Percentiles rank a stretch among this genome's conserved stretches.
Conservation (phyloP, 2,113 vertebrate genomes). For the Bubo scandiacus region DNA sequence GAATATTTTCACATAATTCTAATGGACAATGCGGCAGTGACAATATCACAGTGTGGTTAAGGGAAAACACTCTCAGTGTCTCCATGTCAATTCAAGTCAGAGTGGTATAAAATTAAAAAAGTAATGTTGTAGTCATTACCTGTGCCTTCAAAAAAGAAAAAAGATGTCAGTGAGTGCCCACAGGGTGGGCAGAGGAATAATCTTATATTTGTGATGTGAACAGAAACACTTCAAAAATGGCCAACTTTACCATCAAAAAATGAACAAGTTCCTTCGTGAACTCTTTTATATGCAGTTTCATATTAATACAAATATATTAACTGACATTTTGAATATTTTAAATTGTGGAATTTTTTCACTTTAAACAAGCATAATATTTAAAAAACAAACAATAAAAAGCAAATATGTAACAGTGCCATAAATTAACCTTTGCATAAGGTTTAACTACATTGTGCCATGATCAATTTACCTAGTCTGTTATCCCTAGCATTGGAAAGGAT, state of each 20-base stretch:
- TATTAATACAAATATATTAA: background rate
- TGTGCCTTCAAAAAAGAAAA: background rate
- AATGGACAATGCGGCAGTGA: background rate
- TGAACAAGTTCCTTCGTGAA: background rate
- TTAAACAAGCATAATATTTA: background rate
- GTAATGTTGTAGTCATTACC: background rate
- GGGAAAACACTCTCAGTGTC: background rate
- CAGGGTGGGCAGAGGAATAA: background rate
- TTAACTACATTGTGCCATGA: background rate
- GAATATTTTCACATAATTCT: background rate
- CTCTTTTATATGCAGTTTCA: background rate
- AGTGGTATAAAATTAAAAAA: background rate
- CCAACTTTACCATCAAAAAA: background rate
- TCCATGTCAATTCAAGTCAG: background rate
- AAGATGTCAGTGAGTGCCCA: background rate
- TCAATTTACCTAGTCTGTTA: background rate
- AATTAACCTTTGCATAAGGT: background rate
- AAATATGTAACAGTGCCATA: accelerated
- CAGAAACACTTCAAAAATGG: background rate
- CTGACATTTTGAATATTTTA: background rate
- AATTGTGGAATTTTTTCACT: background rate
- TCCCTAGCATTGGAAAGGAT: background rate
- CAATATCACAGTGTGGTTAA: background rate
- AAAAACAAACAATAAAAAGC: background rate
- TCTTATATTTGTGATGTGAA: background rate